Conservation (phyloP, 2,113 vertebrate genomes). For the Mormyrus lacerda region DNA sequence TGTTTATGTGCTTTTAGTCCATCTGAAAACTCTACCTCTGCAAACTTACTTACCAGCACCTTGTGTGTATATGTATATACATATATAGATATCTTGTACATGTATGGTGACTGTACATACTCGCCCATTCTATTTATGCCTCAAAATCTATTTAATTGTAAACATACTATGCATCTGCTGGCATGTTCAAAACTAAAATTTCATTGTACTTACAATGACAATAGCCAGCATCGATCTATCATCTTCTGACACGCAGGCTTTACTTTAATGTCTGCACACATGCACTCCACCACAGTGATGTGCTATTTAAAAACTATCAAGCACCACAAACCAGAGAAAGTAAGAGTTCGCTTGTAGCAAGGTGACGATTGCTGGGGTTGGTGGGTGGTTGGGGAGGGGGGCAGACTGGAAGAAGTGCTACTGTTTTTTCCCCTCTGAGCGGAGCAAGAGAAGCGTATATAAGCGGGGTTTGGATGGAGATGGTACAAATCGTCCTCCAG, state of each 20-base stretch:
- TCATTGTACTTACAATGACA: no score
- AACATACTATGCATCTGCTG: no score
- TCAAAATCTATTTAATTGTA: no score
- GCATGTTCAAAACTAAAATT: no score
- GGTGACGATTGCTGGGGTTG: background rate
- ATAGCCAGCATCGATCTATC: no score
- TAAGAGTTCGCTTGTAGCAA: background rate
- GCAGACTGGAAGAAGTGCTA: background rate
- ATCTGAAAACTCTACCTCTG: no score
- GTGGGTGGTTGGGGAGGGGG: background rate
- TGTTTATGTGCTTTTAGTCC: no score
- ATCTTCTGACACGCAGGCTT: background rate
- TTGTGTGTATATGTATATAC: no score
- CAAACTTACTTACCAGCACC: no score
- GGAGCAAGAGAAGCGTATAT: background rate
- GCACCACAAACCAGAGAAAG: slow-evolving; percentile 3
- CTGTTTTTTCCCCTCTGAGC: background rate
- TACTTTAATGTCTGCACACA: background rate
- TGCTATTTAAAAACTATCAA: background rate
- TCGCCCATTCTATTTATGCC: no score
- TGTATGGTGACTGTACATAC: no score
- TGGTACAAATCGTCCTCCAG: background rate
- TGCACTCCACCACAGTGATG: background rate
- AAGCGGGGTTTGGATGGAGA: background rate
- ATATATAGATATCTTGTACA: no score